These are phyloP conservation scores for Xiphorhynchus elegans DNA, from an alignment of 2,113 vertebrate species.

Conservation along the genomic window DNA sequence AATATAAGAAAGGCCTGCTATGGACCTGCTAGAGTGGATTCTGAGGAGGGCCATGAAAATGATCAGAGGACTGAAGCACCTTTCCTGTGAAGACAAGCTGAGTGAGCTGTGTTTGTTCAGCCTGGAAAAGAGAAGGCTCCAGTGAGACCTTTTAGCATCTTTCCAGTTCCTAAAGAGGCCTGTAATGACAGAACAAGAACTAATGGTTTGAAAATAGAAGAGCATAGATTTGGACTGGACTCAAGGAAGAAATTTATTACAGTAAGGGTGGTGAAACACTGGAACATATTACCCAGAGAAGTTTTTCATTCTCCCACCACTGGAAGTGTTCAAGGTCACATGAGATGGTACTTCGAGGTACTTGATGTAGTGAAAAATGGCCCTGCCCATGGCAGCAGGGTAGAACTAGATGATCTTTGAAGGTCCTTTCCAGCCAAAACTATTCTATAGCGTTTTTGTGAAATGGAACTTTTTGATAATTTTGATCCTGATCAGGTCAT, in stretches of 20 bases:
- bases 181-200: not conserved
- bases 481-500: not conserved
- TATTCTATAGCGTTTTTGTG: not conserved
- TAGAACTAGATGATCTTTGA: not conserved
- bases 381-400: rapidly evolving
- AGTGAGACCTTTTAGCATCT: rapidly evolving
- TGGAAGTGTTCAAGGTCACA: not conserved
- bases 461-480: not conserved
- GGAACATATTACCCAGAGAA: not conserved
- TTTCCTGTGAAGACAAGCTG: not conserved
- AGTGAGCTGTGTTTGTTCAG: not conserved
- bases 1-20: not conserved
- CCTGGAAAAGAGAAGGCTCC: not conserved
- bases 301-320: rapidly evolving
- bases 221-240: not conserved
- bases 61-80: not conserved
- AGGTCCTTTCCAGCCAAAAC: not conserved
- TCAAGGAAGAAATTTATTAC: not conserved
- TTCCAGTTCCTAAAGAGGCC: not conserved
- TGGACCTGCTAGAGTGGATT: not conserved
- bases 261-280: not conserved
- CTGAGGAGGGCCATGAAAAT: not conserved
- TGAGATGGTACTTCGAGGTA: not conserved
- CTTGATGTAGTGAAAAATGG: not conserved
- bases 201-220: not conserved